Percentiles rank a stretch among this genome's conserved stretches.
phyloP scores from a whole-genome alignment of 2,797 vertebrate species.

The Poecilia wingei region DNA sequence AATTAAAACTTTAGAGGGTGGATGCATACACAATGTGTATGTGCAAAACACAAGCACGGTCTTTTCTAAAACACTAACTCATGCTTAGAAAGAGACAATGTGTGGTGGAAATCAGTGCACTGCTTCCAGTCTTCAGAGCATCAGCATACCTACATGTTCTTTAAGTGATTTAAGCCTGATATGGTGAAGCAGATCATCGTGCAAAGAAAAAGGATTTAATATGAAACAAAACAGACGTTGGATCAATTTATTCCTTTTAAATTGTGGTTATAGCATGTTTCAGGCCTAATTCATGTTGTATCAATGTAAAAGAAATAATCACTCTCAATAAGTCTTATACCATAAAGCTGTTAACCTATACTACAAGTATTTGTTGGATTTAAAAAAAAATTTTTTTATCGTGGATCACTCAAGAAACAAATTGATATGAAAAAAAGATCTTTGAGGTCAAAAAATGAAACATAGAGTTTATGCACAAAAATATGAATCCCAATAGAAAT shows the following conservation, averaged over 20 bases:
- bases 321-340: not conserved
- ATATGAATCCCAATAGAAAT: not conserved
- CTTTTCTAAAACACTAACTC: not conserved
- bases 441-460: too few species aligned
- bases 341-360: too few species aligned
- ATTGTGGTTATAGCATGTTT: not conserved
- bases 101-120: not conserved
- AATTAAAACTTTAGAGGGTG: constrained; percentile 10
- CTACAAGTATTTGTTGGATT: not conserved
- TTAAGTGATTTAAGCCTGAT: not conserved
- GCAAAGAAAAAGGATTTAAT: constrained; percentile 7
- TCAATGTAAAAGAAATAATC: not conserved
- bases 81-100: not conserved
- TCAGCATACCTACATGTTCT: not conserved
- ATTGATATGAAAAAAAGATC: not conserved
- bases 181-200: constrained; percentile 7
- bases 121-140: not conserved
- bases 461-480: not conserved
- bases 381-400: not conserved
- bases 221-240: not conserved
- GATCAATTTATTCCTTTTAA: not conserved
- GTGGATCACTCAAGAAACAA: not conserved
- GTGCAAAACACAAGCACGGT: not conserved
- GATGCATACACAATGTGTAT: not conserved
- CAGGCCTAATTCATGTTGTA: not conserved